Percentiles rank a stretch among this genome's conserved stretches.
Evolutionary conservation across 1,140 invertebrate genomes (phyloP).

Genomic region (Artemia franciscana): DNA sequence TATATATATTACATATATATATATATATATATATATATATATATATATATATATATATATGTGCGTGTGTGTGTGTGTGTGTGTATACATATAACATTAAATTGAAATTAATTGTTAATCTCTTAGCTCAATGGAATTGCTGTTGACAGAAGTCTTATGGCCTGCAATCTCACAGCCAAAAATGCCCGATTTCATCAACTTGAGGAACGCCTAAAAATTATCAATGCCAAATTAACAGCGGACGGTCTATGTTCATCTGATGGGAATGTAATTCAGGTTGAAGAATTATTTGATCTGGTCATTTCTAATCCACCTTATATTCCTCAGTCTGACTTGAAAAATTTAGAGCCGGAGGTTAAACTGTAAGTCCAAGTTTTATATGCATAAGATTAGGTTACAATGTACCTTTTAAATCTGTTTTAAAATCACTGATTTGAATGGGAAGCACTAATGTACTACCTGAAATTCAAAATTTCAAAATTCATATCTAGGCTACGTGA

Average conservation of each 20-base stretch:
- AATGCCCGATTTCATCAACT: constrained; percentile 29
- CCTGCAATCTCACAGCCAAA: constrained; percentile 30
- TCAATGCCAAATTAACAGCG: constrained; percentile 24
- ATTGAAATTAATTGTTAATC: too few relatives aligned
- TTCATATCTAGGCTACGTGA: too few relatives aligned
- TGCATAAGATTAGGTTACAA: not conserved
- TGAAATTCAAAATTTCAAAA: too few relatives aligned
- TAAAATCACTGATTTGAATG: too few relatives aligned
- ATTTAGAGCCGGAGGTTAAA: constrained; percentile 31
- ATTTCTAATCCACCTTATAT: constrained; percentile 41
- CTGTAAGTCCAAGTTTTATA: constrained; percentile 22
- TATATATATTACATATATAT: too few relatives aligned
- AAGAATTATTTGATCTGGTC: constrained; percentile 29
- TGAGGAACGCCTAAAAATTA: constrained; percentile 22
- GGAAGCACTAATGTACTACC: not conserved
- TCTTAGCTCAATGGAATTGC: constrained; percentile 20
- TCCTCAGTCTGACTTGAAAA: constrained; percentile 25
- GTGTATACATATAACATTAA: too few relatives aligned
- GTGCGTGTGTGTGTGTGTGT: too few relatives aligned
- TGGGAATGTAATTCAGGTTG: constrained; percentile 15
- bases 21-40: too few relatives aligned
- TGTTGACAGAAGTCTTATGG: constrained; percentile 31
- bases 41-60: too few relatives aligned
- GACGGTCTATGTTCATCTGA: constrained; percentile 17
- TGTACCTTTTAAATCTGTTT: not conserved